phyloP scores from a whole-genome alignment of 1,140 invertebrate genomes.

The Drosophila varians region DNA sequence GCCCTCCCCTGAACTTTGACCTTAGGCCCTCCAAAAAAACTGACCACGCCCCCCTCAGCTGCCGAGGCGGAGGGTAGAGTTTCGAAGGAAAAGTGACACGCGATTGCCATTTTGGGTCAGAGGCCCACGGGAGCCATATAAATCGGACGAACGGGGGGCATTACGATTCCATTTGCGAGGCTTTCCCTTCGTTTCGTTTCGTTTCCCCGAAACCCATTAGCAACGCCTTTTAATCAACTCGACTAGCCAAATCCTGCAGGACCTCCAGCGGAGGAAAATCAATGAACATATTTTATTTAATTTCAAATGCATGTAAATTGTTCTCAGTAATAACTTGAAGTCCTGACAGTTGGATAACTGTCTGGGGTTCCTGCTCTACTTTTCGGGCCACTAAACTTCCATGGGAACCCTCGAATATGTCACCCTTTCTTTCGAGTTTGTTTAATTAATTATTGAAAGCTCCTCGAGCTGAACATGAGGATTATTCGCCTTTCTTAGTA shows the following conservation, averaged over 20 bases:
- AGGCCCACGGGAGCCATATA: conserved; percentile 1
- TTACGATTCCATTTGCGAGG: conserved; percentile 34
- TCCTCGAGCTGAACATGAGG: neutral
- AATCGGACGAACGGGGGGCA: too few species aligned
- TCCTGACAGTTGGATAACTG: neutral
- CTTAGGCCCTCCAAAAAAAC: conserved; percentile 23
- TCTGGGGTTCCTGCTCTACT: neutral
- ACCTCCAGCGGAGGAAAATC: conserved; percentile 22
- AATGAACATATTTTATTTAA: conserved; percentile 45
- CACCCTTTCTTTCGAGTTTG: neutral
- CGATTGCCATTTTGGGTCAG: conserved; percentile 34
- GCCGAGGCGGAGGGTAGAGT: too few species aligned
- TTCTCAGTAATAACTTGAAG: conserved; percentile 17
- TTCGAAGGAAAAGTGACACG: conserved; percentile 9
- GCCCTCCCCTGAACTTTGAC: conserved; percentile 47
- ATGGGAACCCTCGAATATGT: neutral
- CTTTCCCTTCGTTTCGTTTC: neutral
- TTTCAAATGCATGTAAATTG: conserved; percentile 21
- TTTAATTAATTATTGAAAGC: neutral
- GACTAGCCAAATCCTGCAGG: conserved; percentile 39
- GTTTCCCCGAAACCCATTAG: conserved; percentile 54
- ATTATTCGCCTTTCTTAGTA: neutral
- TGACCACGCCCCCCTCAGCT: neutral
- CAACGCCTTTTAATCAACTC: conserved; percentile 70
- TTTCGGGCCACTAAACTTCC: neutral